phyloP scores from a whole-genome alignment of 2,113 vertebrate genomes.

The Eulemur macaco region DNA sequence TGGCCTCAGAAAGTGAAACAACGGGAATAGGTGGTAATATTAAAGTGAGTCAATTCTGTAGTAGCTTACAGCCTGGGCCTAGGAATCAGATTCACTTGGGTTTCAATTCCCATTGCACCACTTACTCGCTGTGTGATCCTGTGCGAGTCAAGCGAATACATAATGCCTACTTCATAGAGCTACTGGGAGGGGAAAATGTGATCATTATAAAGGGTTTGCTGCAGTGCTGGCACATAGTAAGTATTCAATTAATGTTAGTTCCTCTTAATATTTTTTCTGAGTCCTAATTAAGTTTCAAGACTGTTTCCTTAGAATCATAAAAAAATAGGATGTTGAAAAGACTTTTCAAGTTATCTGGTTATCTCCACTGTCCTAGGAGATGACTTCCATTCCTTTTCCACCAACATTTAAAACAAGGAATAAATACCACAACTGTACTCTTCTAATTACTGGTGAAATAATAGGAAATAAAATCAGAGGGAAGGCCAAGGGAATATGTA shows the following conservation, averaged over 20 bases:
- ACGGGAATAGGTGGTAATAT: neutral
- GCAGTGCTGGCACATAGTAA: neutral
- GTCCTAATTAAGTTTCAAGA: slow-evolving; percentile 33
- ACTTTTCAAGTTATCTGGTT: neutral
- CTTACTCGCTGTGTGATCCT: neutral
- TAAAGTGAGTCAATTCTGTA: neutral
- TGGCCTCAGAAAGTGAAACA: neutral
- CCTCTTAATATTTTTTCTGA: neutral
- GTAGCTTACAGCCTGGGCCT: neutral
- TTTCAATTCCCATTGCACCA: neutral
- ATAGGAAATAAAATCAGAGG: neutral
- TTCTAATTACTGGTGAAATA: neutral
- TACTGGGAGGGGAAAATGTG: neutral
- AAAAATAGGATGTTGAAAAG: slow-evolving; percentile 2
- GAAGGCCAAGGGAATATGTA: neutral
- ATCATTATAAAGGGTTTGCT: neutral
- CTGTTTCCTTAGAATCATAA: neutral
- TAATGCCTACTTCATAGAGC: neutral
- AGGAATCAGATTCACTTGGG: neutral
- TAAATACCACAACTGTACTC: neutral
- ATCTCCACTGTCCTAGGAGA: neutral
- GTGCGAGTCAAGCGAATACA: neutral
- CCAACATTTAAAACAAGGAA: neutral
- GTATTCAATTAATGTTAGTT: neutral
- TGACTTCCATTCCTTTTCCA: neutral